Percentiles rank a stretch among this genome's conserved stretches.
Evolutionary conservation across 2,888 invertebrate species (phyloP).

Genomic region (Drosophila algonquin): DNA sequence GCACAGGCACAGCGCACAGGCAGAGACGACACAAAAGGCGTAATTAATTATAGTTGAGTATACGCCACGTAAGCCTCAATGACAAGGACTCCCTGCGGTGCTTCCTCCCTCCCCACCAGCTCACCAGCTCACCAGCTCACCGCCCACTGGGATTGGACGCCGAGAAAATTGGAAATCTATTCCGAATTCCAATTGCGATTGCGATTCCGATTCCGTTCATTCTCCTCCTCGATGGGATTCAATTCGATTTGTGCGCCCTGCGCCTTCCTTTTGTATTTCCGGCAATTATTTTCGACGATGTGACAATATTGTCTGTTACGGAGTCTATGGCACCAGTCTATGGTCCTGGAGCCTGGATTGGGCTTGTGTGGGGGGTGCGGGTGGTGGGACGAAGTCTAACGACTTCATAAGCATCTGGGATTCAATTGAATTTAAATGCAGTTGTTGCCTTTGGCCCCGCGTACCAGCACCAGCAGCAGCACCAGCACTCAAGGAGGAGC

Average conservation of each 20-base stretch:
- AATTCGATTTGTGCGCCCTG: constrained; percentile 44
- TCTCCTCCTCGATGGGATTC: constrained; percentile 34
- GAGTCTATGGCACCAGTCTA: neutral
- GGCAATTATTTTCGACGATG: constrained; percentile 77
- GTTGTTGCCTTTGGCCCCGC: constrained; percentile 8
- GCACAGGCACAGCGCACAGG: no score
- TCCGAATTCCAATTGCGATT: constrained; percentile 34
- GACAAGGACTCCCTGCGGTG: constrained; percentile 62
- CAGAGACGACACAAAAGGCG: constrained; percentile 33
- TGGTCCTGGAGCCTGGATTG: neutral
- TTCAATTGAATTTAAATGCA: constrained; percentile 68
- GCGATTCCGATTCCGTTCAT: constrained; percentile 40
- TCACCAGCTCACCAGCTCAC: no score
- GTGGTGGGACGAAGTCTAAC: constrained; percentile 47
- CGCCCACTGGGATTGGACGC: constrained; percentile 1
- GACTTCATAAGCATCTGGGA: constrained; percentile 69
- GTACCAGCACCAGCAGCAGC: no score
- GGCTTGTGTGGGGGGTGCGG: neutral
- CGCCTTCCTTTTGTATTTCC: constrained; percentile 75
- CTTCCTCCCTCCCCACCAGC: constrained; percentile 57
- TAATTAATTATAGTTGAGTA: constrained; percentile 73
- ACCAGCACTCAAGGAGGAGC: neutral
- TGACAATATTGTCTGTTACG: constrained; percentile 57
- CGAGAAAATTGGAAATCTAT: constrained; percentile 75
- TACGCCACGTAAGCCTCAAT: constrained; percentile 59